phyloP scores from a whole-genome alignment of 1,140 invertebrate species.

The Campoletis sonorensis region DNA sequence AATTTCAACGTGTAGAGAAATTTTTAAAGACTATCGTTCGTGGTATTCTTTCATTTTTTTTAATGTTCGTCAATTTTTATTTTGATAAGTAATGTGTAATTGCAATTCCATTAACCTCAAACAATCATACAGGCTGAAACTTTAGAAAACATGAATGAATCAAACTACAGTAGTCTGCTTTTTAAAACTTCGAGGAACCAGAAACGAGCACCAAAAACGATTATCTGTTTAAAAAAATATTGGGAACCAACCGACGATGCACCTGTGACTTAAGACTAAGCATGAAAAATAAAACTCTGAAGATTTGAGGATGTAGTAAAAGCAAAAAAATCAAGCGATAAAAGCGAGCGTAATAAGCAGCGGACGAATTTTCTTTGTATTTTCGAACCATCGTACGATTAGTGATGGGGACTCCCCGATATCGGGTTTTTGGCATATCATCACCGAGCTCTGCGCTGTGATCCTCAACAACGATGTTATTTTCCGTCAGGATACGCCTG shows the following conservation, averaged over 20 bases:
- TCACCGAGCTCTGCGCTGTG: conserved; percentile 67
- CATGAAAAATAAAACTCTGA: background rate
- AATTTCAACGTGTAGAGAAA: background rate
- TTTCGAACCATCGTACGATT: conserved; percentile 74
- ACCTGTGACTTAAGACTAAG: background rate
- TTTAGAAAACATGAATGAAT: background rate
- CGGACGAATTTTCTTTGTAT: conserved; percentile 53
- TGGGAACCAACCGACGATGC: background rate
- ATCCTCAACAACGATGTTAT: conserved; percentile 72
- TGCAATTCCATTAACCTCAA: too few relatives aligned
- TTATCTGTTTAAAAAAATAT: too few relatives aligned
- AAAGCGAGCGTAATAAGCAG: conserved; percentile 41
- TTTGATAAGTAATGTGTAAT: too few relatives aligned
- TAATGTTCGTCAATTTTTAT: too few relatives aligned
- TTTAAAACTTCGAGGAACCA: too few relatives aligned
- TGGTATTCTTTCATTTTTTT: too few relatives aligned
- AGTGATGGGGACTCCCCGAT: conserved; percentile 65
- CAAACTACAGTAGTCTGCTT: background rate
- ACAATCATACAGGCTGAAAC: conserved; percentile 1
- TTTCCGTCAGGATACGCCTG: conserved; percentile 71
- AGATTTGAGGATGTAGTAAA: background rate
- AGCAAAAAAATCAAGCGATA: conserved; percentile 26
- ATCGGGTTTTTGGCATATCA: conserved; percentile 69
- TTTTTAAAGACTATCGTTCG: too few relatives aligned
- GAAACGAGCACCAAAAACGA: too few relatives aligned